Base-by-base conservation (phyloP, 2,797 vertebrate genomes). In the Enteromius argenteus region DNA sequence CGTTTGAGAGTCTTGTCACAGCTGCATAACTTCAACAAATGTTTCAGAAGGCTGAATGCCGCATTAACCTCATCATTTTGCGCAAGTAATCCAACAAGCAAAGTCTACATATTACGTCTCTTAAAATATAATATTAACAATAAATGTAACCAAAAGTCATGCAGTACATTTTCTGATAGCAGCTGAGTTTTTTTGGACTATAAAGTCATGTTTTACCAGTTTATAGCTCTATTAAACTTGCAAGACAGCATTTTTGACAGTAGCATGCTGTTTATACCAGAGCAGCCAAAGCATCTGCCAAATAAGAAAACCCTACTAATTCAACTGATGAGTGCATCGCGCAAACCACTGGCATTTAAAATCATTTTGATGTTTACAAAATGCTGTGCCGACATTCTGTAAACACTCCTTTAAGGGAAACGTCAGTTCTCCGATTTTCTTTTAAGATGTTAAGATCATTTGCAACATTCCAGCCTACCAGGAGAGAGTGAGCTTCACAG, bases 1-100 rank as follows among this genome's bases (percentile, higher is more conserved):
- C 15, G 42, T 78, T 64, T 64, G 23, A 64, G 58, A 80, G 23
- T n/a, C 19, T 15, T 6, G 19, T 49, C 42, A 67, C 64, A 80
- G 62, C 44, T 79, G 60, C 49, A 21, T 10, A 58, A 76, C 6
- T 64, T 15, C 27, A 62, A 58, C 23, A 27, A 60, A 60, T 27
- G 23, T 60, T 60, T 60, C 23, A 27, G 27, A 30, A 15, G 60
- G 14, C 15, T 32, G 60, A 17, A 64, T 8, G 30, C 60, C 6
- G 27, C 27, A 30, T 58, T 58, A 23, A 27, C 56, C 10, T 4
- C 11, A 27, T 27, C n/a, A 27, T 60, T 60, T 60, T 5, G n/a
- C 11, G 11, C 13, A 60, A 60, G 58, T 4, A 13, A 5, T 60
- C 23, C 56, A 27, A 27, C 56, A 27, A 60, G n/a, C n/a, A 60